Conservation (phyloP, 2,888 invertebrate species). For the Drosophila suboccidentalis region DNA sequence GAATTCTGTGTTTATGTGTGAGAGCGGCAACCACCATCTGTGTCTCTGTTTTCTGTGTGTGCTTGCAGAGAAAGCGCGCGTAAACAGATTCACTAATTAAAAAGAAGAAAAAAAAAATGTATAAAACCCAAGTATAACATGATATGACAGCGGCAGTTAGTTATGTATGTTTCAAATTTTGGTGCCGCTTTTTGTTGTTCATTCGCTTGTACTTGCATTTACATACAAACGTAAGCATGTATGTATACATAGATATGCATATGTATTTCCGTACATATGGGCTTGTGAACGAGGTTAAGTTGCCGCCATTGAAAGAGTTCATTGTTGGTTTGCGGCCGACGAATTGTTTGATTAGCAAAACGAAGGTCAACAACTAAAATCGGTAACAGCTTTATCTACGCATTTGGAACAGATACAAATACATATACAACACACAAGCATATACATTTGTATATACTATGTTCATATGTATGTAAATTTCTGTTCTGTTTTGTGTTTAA, state of each 20-base stretch:
- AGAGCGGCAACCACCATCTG: constrained; percentile 36
- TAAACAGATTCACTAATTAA: constrained; percentile 62
- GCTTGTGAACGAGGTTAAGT: constrained; percentile 64
- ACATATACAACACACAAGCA: background rate
- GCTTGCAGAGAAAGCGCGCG: constrained; percentile 77
- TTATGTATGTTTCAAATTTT: constrained; percentile 31
- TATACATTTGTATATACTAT: background rate
- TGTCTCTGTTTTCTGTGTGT: constrained; percentile 14
- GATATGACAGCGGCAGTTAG: constrained; percentile 35
- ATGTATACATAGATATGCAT: background rate
- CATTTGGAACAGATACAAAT: constrained; percentile 45
- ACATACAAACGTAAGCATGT: constrained; percentile 8
- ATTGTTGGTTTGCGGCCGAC: constrained; percentile 47
- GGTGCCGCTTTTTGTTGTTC: constrained; percentile 15
- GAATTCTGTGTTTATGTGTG: constrained; percentile 32
- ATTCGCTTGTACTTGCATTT: constrained; percentile 14
- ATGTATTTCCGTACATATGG: constrained; percentile 57
- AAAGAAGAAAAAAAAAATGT: constrained; percentile 32
- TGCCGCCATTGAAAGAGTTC: constrained; percentile 74
- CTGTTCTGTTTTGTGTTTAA: constrained; percentile 39
- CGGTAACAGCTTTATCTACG: constrained; percentile 57
- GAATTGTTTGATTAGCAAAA: constrained; percentile 58
- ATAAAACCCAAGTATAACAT: constrained; percentile 39
- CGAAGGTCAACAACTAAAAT: constrained; percentile 70
- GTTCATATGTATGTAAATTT: background rate